phyloP scores from a whole-genome alignment of 2,113 vertebrate genomes.

The Oncorhynchus kisutch region DNA sequence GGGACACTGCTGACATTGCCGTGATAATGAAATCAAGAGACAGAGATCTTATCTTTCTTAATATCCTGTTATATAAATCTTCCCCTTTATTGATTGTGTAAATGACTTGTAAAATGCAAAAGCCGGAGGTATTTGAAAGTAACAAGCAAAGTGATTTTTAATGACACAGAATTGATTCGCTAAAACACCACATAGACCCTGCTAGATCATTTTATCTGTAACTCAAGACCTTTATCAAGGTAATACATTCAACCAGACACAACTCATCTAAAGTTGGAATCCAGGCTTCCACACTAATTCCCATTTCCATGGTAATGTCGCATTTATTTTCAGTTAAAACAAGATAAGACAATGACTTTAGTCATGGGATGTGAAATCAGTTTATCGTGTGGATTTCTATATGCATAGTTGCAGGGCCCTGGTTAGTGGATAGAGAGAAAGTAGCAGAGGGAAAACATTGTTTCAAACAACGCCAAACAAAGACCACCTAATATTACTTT shows the following conservation, averaged over 20 bases:
- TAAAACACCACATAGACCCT: slow-evolving; percentile 40
- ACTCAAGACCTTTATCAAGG: slow-evolving; percentile 34
- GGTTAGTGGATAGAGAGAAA: background rate
- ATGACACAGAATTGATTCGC: slow-evolving; percentile 58
- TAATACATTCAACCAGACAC: slow-evolving; percentile 34
- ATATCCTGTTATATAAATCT: slow-evolving; percentile 64
- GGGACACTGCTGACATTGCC: slow-evolving; percentile 36
- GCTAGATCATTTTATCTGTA: slow-evolving; percentile 41
- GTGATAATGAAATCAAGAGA: slow-evolving; percentile 51
- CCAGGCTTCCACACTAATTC: slow-evolving; percentile 23
- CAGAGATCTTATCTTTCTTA: slow-evolving; percentile 56
- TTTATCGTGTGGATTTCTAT: background rate
- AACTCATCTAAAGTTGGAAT: slow-evolving; percentile 1
- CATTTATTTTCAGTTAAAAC: background rate
- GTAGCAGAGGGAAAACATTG: background rate
- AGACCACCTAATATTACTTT: background rate
- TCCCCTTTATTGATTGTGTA: slow-evolving; percentile 56
- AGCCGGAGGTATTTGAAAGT: slow-evolving; percentile 46
- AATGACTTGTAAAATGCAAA: slow-evolving; percentile 67
- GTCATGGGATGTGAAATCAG: background rate
- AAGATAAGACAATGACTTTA: background rate
- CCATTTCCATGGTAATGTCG: slow-evolving; percentile 11
- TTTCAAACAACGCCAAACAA: background rate
- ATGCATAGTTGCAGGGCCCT: background rate
- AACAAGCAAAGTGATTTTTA: slow-evolving; percentile 60